Conservation (phyloP, 2,113 vertebrate genomes). For the Columba livia region DNA sequence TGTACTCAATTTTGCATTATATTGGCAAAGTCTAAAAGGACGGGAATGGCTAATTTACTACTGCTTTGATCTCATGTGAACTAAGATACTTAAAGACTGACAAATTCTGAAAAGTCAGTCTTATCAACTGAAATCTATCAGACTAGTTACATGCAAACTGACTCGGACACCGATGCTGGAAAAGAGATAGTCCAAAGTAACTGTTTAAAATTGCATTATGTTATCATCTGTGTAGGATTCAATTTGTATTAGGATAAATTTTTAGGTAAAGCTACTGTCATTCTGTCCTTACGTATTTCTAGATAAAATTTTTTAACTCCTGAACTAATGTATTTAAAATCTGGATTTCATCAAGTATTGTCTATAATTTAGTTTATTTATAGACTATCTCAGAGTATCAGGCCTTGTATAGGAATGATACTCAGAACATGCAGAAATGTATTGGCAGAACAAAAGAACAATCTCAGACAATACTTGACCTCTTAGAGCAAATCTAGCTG, state of each 20-base stretch:
- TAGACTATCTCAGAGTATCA: neutral
- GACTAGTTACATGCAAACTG: neutral
- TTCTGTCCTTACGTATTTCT: neutral
- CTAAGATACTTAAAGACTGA: neutral
- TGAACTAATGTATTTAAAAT: neutral
- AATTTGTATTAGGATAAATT: neutral
- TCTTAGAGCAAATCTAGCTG: neutral
- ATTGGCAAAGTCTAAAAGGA: neutral
- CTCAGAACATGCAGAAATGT: neutral
- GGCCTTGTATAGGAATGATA: neutral
- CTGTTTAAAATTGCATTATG: neutral
- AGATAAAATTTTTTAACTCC: neutral
- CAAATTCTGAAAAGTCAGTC: neutral
- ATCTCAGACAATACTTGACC: neutral
- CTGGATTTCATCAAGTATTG: neutral
- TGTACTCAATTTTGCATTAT: neutral
- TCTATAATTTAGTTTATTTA: neutral
- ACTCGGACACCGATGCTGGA: neutral
- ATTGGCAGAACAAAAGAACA: neutral
- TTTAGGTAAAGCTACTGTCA: neutral
- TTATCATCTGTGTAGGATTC: neutral
- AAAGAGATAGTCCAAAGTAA: neutral
- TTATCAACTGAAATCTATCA: neutral
- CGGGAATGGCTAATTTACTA: neutral
- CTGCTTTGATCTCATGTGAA: accelerated